phyloP scores from a whole-genome alignment of 2,113 vertebrate species.

The Atrichornis clamosus region DNA sequence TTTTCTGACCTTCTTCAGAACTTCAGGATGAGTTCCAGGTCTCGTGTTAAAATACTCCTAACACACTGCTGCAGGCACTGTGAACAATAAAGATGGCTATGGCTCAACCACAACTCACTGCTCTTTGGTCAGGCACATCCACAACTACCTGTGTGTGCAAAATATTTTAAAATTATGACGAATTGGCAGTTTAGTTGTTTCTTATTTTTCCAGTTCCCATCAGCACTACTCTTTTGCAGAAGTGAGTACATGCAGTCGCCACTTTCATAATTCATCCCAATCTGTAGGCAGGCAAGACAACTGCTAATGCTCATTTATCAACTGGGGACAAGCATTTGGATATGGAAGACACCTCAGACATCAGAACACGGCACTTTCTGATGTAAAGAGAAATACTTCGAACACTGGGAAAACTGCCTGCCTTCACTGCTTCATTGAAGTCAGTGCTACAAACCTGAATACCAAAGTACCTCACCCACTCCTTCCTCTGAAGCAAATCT shows the following conservation, averaged over 20 bases:
- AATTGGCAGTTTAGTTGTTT: neutral
- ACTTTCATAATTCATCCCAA: neutral
- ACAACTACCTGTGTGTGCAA: neutral
- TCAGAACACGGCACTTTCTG: neutral
- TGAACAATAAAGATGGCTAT: neutral
- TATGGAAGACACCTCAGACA: neutral
- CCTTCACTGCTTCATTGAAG: neutral
- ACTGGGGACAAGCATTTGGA: neutral
- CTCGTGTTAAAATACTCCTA: neutral
- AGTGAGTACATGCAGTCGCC: neutral
- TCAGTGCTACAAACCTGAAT: neutral
- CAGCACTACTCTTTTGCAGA: neutral
- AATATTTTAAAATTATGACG: neutral
- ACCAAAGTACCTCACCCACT: neutral
- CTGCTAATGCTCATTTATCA: neutral
- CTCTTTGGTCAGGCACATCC: neutral
- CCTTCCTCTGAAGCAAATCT: neutral
- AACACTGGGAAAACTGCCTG: neutral
- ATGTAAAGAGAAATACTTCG: neutral
- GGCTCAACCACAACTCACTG: neutral
- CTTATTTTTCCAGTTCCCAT: neutral
- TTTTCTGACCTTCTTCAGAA: neutral
- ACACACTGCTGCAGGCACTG: neutral
- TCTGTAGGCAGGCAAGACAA: neutral
- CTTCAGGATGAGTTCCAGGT: fast-evolving